Evolutionary conservation across 2,113 vertebrate genomes (phyloP).

Genomic region (Pithys albifrons): DNA sequence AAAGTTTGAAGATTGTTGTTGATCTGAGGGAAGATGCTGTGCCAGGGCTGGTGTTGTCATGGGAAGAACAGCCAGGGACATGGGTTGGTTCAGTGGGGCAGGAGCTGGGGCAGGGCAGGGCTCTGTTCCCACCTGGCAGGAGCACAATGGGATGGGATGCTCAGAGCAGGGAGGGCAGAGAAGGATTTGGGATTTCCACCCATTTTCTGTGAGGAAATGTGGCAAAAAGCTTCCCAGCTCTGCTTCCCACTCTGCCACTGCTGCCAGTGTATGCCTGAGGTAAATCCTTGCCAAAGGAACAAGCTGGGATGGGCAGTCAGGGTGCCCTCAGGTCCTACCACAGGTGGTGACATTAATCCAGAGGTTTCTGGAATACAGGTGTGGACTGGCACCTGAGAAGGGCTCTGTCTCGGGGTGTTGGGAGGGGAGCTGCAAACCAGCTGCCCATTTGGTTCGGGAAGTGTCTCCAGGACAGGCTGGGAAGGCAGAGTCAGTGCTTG

Average conservation of each 20-base stretch:
- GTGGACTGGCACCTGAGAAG: fast-evolving
- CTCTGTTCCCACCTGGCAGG: neutral
- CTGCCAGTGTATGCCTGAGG: neutral
- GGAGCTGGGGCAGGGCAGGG: neutral
- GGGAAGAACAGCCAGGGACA: neutral
- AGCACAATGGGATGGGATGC: fast-evolving
- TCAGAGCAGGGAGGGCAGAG: neutral
- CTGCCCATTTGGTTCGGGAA: neutral
- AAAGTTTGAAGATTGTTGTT: constrained; percentile 16
- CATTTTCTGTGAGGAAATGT: neutral
- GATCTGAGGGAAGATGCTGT: neutral
- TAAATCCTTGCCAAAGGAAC: neutral
- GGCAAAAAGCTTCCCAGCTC: neutral
- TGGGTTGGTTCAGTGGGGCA: neutral
- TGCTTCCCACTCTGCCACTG: neutral
- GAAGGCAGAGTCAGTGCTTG: neutral
- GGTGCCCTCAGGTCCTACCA: neutral
- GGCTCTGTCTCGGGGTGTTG: neutral
- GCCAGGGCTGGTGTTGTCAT: neutral
- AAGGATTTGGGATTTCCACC: neutral
- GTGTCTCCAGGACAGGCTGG: neutral
- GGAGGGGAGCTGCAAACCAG: neutral
- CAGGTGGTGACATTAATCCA: neutral
- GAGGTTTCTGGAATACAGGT: fast-evolving
- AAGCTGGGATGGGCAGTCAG: neutral